These are phyloP conservation scores for Danio kyathit DNA, from an alignment of 2,797 vertebrate genomes.

Conservation along the genomic window DNA sequence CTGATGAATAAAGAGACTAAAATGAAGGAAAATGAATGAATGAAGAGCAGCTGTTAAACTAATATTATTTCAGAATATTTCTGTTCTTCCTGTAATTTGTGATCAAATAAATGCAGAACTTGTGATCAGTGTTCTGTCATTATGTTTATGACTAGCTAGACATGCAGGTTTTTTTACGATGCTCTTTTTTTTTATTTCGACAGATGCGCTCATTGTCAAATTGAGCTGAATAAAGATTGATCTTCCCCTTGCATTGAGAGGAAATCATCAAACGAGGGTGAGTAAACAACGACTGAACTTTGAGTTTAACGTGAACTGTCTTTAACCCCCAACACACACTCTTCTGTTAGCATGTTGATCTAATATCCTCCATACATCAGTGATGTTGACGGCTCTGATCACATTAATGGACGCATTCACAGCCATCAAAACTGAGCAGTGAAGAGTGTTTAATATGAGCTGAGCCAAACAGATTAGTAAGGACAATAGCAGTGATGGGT, in stretches of 20 bases:
- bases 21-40: too few species aligned
- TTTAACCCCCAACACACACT: slow-evolving; percentile 9
- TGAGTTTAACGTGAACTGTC: neutral
- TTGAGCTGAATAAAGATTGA: neutral
- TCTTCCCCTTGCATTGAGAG: neutral
- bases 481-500: slow-evolving; percentile 81
- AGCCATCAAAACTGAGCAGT: slow-evolving; percentile 82
- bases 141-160: slow-evolving; percentile 7
- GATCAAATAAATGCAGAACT: too few species aligned
- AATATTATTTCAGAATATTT: too few species aligned
- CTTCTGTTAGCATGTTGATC: slow-evolving; percentile 67
- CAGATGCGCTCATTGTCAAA: neutral
- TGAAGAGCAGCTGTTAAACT: too few species aligned
- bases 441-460: slow-evolving; percentile 89
- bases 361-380: slow-evolving; percentile 81
- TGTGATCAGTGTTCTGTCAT: neutral
- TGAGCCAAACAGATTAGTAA: slow-evolving; percentile 91
- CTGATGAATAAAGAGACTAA: too few species aligned
- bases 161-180: neutral
- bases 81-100: too few species aligned
- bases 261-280: neutral
- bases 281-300: neutral
- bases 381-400: slow-evolving; percentile 85
- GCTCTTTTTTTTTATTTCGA: neutral
- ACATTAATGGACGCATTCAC: slow-evolving; percentile 90